Conservation (phyloP, 2,113 vertebrate species). For the Seriola quinqueradiata region DNA sequence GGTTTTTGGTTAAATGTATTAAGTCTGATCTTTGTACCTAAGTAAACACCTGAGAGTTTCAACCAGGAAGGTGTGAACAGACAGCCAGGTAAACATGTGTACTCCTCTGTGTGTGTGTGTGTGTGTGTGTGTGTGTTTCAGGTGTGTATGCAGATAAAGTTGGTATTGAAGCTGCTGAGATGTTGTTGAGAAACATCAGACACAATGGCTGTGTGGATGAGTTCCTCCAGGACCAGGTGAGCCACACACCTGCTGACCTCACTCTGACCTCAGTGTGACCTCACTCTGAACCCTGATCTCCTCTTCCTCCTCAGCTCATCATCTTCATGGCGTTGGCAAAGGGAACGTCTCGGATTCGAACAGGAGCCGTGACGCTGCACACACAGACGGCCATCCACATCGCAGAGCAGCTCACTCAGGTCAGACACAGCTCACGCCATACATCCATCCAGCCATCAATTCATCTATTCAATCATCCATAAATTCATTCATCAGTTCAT, state of each 20-base stretch:
- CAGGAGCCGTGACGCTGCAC: slow-evolving; percentile 93
- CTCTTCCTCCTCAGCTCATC: slow-evolving; percentile 87
- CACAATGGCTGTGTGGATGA: slow-evolving; percentile 97
- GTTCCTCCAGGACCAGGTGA: slow-evolving; percentile 97
- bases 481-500: too few relatives aligned
- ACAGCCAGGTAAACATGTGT: neutral
- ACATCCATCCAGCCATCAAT: too few relatives aligned
- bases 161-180: slow-evolving; percentile 95
- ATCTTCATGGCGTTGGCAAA: slow-evolving; percentile 97
- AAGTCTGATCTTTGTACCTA: too few relatives aligned
- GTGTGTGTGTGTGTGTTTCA: slow-evolving; percentile 63
- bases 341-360: slow-evolving; percentile 92
- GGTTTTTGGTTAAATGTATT: too few relatives aligned
- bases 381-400: slow-evolving; percentile 96
- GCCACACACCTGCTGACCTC: slow-evolving; percentile 5
- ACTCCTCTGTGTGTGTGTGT: slow-evolving; percentile 20
- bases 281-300: neutral
- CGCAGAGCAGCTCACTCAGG: slow-evolving; percentile 93
- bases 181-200: slow-evolving; percentile 92
- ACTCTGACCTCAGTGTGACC: neutral
- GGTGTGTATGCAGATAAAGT: slow-evolving; percentile 94
- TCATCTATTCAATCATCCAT: too few relatives aligned
- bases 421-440: slow-evolving; percentile 57
- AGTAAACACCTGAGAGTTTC: too few relatives aligned
- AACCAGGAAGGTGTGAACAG: too few relatives aligned